Base-by-base conservation (phyloP, 2,797 vertebrate species). In the Myotis daubentonii region DNA sequence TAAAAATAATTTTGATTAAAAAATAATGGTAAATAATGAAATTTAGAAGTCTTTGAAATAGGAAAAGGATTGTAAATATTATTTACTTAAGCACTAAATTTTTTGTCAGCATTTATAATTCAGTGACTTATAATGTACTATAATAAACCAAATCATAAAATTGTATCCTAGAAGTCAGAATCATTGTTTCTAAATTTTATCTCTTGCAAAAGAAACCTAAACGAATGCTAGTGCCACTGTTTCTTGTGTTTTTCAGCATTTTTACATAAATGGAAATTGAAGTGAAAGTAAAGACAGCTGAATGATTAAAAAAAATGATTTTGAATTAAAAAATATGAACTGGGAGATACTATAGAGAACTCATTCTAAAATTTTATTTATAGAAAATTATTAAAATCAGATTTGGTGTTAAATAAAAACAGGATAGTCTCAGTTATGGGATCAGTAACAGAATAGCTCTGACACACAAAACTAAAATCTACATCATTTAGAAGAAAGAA, bases 321-420 rank as follows among this genome's bases (percentile, higher is more conserved):
- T 23, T 82, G 76, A 96, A 97, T 36, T n/a, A 68, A 92, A 95
- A 97, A 74, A 38, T 47, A 89, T 22, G 86, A 57, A 23, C 38
- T 55, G 6, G 81, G 23, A 68, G 30, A 91, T 68, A 92, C 25
- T 44, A 53, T n/a, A 66, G 70, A 38, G 25, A 92, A 65, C 71
- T 88, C 82, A 81, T 86, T 96, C 33, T 10, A 84, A 95, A 81
- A 87, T 80, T 86, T 74, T 55, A 92, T 95, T 93, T 53, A 36
- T 76, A 96, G 72, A 72, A 76, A 95, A 94, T 70, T 81, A 70
- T 91, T 95, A 81, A 97, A 84, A 47, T 70, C 71, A 78, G 41
- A 90, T 60, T 60, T 84, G 49, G 84, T 78, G 4, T 96, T 19
- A 93, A 97, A 95, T 96, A 93, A 89, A 92, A 49, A 96, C 70